These are phyloP conservation scores for Heteromurus nitidus DNA, from an alignment of 2,888 invertebrate species.

Conservation along the genomic window DNA sequence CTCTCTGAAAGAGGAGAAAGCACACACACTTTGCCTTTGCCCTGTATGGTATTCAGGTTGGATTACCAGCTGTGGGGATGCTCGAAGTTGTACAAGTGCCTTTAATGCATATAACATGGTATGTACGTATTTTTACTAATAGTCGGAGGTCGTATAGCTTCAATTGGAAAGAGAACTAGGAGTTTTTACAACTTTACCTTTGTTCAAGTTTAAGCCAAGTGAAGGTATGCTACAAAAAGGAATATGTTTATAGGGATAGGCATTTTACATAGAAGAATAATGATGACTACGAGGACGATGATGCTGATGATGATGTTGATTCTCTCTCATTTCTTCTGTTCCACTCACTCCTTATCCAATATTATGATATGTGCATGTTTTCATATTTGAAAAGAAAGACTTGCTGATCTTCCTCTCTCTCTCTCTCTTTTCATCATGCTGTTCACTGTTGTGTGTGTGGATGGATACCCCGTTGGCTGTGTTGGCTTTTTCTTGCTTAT, in stretches of 20 bases:
- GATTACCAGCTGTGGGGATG: constrained; percentile 41
- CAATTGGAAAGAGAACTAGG: too few relatives aligned
- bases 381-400: constrained; percentile 26
- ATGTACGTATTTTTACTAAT: too few relatives aligned
- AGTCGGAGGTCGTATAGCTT: too few relatives aligned
- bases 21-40: too few relatives aligned
- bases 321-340: constrained; percentile 22
- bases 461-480: not conserved
- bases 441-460: not conserved
- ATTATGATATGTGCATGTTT: constrained; percentile 50
- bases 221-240: too few relatives aligned
- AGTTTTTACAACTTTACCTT: too few relatives aligned
- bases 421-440: constrained; percentile 19
- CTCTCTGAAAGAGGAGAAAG: constrained; percentile 39
- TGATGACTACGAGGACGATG: constrained; percentile 42
- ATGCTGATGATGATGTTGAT: constrained; percentile 49
- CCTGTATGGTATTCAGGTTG: too few relatives aligned
- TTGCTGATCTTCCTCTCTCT: constrained; percentile 24
- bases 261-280: constrained; percentile 32
- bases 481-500: constrained; percentile 21
- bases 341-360: constrained; percentile 25
- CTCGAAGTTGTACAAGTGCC: too few relatives aligned
- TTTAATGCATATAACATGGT: too few relatives aligned
- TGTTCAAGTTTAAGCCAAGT: too few relatives aligned
- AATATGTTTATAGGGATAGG: not conserved